Conservation (phyloP, 2,888 invertebrate species). For the Sarcophaga variegata region DNA sequence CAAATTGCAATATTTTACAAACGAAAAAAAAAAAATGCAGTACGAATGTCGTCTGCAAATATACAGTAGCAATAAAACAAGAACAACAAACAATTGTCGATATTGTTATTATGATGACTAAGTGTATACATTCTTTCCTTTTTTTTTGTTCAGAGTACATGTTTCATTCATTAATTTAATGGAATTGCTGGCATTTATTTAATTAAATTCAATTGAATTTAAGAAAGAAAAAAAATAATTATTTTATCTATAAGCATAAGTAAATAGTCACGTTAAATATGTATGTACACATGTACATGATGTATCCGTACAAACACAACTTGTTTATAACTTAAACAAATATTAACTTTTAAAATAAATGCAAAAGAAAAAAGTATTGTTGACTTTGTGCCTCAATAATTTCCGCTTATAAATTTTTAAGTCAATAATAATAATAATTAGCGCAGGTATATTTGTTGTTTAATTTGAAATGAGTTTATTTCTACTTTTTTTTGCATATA, state of each 20-base stretch:
- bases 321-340: slow-evolving; percentile 55
- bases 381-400: slow-evolving; percentile 49
- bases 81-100: background rate
- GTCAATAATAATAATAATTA: slow-evolving; percentile 15
- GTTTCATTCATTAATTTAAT: background rate
- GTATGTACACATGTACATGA: background rate
- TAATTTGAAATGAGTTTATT: background rate
- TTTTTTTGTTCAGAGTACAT: background rate
- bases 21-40: no score
- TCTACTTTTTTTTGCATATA: background rate
- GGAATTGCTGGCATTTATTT: background rate
- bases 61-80: background rate
- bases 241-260: background rate
- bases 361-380: slow-evolving; percentile 12
- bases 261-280: background rate
- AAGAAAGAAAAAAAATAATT: background rate
- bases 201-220: background rate
- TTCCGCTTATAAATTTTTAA: slow-evolving; percentile 53
- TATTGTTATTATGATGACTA: background rate
- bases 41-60: background rate
- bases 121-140: background rate
- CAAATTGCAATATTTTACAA: no score
- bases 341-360: slow-evolving; percentile 55
- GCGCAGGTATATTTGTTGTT: background rate
- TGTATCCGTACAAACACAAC: slow-evolving; percentile 14